phyloP scores from a whole-genome alignment of 1,140 invertebrate genomes.

The Vanessa tameamea region DNA sequence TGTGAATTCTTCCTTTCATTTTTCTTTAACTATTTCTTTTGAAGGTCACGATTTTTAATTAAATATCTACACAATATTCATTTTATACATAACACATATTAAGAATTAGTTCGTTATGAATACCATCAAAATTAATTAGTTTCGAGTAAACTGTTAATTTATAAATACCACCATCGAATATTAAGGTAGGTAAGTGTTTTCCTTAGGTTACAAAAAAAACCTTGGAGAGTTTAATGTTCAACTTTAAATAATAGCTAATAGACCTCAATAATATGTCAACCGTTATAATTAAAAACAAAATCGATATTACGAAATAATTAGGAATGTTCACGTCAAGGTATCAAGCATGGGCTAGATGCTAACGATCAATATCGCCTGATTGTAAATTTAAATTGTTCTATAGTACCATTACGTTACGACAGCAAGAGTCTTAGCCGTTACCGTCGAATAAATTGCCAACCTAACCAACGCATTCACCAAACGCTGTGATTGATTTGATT shows the following conservation, averaged over 20 bases:
- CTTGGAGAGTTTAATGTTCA: no score
- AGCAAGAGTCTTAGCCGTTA: conserved; percentile 6
- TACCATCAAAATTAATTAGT: no score
- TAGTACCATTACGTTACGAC: conserved; percentile 25
- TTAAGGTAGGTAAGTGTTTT: no score
- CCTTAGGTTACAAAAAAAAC: no score
- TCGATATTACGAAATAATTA: conserved; percentile 17
- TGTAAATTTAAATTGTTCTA: conserved; percentile 38
- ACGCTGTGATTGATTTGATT: conserved; percentile 3
- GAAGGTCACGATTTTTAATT: conserved; percentile 36
- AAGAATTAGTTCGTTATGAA: no score
- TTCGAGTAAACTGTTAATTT: no score
- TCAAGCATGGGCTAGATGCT: conserved; percentile 14
- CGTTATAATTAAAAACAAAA: conserved; percentile 13
- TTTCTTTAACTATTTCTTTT: conserved; percentile 25
- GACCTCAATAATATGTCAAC: neutral
- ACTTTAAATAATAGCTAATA: no score
- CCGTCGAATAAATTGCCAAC: conserved; percentile 10
- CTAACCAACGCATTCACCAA: neutral
- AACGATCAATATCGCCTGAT: conserved; percentile 33
- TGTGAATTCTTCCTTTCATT: conserved; percentile 7
- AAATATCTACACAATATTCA: neutral
- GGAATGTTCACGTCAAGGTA: conserved; percentile 22
- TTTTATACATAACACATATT: no score
- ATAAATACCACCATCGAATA: no score